These are phyloP conservation scores for Heliconius ismenius DNA, from an alignment of 2,888 invertebrate genomes.

Conservation along the genomic window DNA sequence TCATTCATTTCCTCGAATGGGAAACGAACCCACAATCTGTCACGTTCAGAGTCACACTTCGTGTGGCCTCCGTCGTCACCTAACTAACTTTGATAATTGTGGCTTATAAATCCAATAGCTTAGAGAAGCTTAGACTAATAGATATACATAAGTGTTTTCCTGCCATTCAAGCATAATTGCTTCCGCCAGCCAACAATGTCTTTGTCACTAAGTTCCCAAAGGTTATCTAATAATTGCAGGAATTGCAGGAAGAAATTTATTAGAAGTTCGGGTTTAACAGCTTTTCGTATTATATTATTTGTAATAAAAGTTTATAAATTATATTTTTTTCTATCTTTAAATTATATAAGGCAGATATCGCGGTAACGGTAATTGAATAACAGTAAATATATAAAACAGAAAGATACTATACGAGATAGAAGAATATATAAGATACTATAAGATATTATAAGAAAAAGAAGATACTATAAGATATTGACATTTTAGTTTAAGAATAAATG, in stretches of 20 bases:
- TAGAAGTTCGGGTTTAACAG: neutral
- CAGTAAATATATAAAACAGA: neutral
- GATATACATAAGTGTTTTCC: neutral
- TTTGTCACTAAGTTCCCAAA: neutral
- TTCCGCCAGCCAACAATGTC: neutral
- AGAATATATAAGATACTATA: too few relatives aligned
- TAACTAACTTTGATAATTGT: too few relatives aligned
- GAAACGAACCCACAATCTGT: too few relatives aligned
- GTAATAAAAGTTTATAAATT: too few relatives aligned
- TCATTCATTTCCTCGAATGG: too few relatives aligned
- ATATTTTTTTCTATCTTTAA: too few relatives aligned
- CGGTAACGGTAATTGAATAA: too few relatives aligned
- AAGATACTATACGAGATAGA: too few relatives aligned
- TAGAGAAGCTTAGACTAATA: neutral
- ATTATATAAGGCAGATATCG: neutral
- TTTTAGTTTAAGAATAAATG: neutral
- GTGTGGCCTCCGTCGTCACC: too few relatives aligned
- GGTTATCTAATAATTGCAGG: neutral
- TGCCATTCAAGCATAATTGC: neutral
- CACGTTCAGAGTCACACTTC: too few relatives aligned
- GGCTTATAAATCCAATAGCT: neutral
- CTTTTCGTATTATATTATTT: neutral
- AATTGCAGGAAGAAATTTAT: neutral
- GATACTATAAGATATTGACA: neutral
- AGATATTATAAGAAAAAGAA: too few relatives aligned